Percentiles rank a stretch among this genome's conserved stretches.
These are phyloP conservation scores for Florisuga fusca DNA, from an alignment of 2,797 vertebrate species.

Conservation along the genomic window DNA sequence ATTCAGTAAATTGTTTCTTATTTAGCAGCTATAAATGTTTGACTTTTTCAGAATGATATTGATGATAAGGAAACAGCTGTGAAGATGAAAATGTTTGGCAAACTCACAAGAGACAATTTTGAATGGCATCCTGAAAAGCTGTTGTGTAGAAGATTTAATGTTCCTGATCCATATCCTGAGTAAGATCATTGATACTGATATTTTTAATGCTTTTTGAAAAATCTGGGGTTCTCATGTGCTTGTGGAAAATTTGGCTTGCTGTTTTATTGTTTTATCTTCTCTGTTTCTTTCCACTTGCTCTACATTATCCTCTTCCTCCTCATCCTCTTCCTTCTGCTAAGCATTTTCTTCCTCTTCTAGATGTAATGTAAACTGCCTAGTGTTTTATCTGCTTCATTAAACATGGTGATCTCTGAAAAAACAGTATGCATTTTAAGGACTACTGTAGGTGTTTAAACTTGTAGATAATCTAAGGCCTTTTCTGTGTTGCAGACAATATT, in stretches of 20 bases:
- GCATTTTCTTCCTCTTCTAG: neutral
- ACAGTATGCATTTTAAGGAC: neutral
- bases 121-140: conserved; percentile 96
- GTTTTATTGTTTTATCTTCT: neutral
- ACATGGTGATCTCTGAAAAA: neutral
- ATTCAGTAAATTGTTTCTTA: neutral
- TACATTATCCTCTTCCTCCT: too few relatives aligned
- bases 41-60: conserved; percentile 81
- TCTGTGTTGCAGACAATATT: neutral
- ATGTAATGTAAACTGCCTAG: neutral
- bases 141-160: conserved; percentile 94
- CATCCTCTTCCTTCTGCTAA: too few relatives aligned
- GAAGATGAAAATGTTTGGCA: conserved; percentile 96
- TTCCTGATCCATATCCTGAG: conserved; percentile 92
- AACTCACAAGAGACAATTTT: conserved; percentile 90
- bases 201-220: neutral
- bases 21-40: neutral
- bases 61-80: conserved; percentile 89
- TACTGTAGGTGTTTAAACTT: neutral
- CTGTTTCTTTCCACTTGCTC: too few relatives aligned
- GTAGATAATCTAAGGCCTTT: neutral
- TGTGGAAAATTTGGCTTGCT: neutral
- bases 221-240: neutral
- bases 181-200: conserved; percentile 69
- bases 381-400: neutral